Percentiles rank a stretch among this genome's conserved stretches.
Conservation (phyloP, 37 sponge, comb jelly and placozoan genomes). For the Aplysina aerophoba region DNA sequence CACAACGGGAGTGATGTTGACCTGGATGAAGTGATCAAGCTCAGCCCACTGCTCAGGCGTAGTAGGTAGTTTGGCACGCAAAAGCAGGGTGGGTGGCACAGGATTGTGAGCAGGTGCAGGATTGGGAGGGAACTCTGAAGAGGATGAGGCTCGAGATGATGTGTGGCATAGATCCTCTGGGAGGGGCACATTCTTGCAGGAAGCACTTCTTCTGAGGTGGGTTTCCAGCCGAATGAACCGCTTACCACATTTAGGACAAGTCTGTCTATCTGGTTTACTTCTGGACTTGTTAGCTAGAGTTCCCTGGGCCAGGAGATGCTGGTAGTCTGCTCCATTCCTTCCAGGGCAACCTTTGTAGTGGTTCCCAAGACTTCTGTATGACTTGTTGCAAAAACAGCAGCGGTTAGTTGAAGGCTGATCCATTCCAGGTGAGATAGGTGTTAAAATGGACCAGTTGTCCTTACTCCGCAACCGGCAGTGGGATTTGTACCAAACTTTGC, state of each 20-base stretch:
- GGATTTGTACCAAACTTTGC: slow-evolving; percentile 20
- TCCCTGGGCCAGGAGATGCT: slow-evolving; percentile 6
- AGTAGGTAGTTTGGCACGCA: neutral
- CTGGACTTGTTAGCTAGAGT: slow-evolving; percentile 5
- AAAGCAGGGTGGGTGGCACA: neutral
- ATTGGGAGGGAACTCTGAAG: neutral
- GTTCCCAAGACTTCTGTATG: slow-evolving; percentile 5
- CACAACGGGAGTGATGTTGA: slow-evolving; percentile 2
- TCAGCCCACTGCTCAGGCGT: slow-evolving; percentile 26
- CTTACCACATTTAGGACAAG: slow-evolving; percentile 19
- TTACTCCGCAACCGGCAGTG: neutral
- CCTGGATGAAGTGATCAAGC: neutral
- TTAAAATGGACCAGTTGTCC: neutral
- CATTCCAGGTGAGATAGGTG: slow-evolving; percentile 2
- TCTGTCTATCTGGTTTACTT: neutral
- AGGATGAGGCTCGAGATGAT: neutral
- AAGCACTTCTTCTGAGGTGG: neutral
- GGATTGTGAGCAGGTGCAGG: neutral
- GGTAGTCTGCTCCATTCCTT: slow-evolving; percentile 28
- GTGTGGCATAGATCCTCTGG: no score
- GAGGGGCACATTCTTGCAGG: neutral
- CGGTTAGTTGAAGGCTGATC: neutral
- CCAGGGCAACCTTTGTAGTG: slow-evolving; percentile 16
- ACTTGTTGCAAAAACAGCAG: slow-evolving; percentile 5
- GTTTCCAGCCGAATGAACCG: slow-evolving; percentile 4